Percentiles rank a stretch among this genome's conserved stretches.
Conservation (phyloP, 35 echinoderm and acorn worm species). For the Heliocidaris erythrogramma region DNA sequence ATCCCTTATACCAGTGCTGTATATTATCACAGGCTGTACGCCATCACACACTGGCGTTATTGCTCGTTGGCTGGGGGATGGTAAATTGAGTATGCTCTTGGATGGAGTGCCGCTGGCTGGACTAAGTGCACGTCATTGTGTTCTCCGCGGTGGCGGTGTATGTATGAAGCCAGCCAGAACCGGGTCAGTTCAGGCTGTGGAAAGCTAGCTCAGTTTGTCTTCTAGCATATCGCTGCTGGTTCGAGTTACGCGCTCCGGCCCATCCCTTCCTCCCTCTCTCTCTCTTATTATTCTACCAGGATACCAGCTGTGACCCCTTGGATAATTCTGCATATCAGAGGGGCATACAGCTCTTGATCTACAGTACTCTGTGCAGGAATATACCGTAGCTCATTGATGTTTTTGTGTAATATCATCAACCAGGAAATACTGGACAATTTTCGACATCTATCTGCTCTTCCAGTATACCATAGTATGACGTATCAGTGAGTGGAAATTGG, state of each 20-base stretch:
- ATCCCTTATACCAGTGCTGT: not conserved
- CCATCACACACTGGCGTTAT: not conserved
- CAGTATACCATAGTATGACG: not conserved
- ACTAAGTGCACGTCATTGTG: not conserved
- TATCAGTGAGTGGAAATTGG: not conserved
- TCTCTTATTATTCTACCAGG: not conserved
- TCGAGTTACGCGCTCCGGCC: not conserved
- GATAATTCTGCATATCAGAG: not conserved
- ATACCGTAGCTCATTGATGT: not conserved
- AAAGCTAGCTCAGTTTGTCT: not conserved
- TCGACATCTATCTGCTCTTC: not conserved
- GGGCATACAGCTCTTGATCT: not conserved
- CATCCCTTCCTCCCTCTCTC: not conserved
- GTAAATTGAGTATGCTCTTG: not conserved
- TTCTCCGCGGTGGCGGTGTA: not conserved
- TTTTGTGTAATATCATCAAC: not conserved
- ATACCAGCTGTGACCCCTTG: not conserved
- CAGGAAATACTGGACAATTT: not conserved
- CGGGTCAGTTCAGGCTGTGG: not conserved
- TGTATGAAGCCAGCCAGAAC: not conserved
- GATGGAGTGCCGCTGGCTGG: not conserved
- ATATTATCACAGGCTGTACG: not conserved
- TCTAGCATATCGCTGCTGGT: not conserved
- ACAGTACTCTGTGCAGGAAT: not conserved
- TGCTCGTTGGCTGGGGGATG: not conserved